A percentile compares a stretch with the other conserved stretches of the same genome.
Conservation (phyloP, 1,140 invertebrate genomes). For the Branchinecta lindahli region DNA sequence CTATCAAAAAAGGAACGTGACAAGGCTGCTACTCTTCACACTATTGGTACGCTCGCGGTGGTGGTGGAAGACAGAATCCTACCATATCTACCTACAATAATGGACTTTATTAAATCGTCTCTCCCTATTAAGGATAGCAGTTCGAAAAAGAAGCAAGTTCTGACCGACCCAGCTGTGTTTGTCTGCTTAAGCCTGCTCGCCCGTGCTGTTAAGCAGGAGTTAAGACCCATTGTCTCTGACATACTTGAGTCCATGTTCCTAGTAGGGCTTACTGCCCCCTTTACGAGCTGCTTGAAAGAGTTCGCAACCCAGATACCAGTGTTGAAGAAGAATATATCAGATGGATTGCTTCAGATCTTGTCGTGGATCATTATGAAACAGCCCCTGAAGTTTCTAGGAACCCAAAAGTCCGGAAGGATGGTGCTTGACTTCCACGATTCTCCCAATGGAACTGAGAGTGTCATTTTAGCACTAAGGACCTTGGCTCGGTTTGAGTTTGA, state of each 20-base stretch:
- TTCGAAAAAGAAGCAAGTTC: slow-evolving; percentile 17
- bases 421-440: not conserved
- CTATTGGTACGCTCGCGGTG: slow-evolving; percentile 75
- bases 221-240: slow-evolving; percentile 60
- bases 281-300: slow-evolving; percentile 79
- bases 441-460: not conserved
- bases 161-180: slow-evolving; percentile 76
- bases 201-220: slow-evolving; percentile 53
- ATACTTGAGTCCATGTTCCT: slow-evolving; percentile 81
- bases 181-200: slow-evolving; percentile 85
- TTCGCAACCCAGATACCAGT: slow-evolving; percentile 71
- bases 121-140: slow-evolving; percentile 50
- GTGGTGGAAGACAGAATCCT: slow-evolving; percentile 72
- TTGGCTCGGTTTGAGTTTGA: slow-evolving; percentile 87
- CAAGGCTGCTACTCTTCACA: slow-evolving; percentile 65
- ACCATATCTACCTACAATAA: slow-evolving; percentile 60
- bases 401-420: slow-evolving; percentile 33
- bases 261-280: slow-evolving; percentile 70
- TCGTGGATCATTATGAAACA: slow-evolving; percentile 71
- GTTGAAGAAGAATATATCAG: slow-evolving; percentile 76
- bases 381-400: slow-evolving; percentile 58
- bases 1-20: slow-evolving; percentile 65
- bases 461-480: slow-evolving; percentile 75
- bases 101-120: slow-evolving; percentile 64
- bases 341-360: slow-evolving; percentile 50